Conservation (phyloP, 2,888 invertebrate genomes). For the Matsumyia berberina region DNA sequence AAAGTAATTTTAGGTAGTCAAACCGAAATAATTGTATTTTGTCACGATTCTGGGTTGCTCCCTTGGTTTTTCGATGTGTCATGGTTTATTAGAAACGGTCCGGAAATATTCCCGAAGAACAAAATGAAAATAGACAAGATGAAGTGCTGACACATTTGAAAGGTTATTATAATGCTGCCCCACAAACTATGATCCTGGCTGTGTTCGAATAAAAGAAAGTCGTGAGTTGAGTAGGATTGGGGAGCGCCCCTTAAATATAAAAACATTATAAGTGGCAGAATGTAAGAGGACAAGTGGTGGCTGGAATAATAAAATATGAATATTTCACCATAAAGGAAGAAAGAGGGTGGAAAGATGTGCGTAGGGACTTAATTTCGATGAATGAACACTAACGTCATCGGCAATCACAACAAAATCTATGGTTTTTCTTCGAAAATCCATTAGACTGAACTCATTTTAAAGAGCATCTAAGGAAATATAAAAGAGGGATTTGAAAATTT, state of each 20-base stretch:
- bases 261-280: background rate
- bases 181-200: background rate
- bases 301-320: constrained; percentile 6
- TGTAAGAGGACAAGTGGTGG: background rate
- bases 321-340: background rate
- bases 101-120: background rate
- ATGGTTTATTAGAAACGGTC: background rate
- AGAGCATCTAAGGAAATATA: too few species aligned
- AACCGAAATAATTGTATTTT: constrained; percentile 13
- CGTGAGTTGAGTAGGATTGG: background rate
- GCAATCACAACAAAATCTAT: too few species aligned
- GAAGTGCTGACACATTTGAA: constrained; percentile 9
- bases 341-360: background rate
- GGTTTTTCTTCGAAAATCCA: too few species aligned
- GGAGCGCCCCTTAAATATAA: background rate
- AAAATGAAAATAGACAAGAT: background rate
- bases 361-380: too few species aligned
- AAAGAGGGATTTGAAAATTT: too few species aligned
- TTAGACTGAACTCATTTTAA: too few species aligned
- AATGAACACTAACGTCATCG: too few species aligned
- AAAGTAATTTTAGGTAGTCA: background rate
- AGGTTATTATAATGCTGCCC: background rate
- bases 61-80: background rate
- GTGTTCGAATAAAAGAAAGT: background rate
- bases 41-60: constrained; percentile 4